A percentile compares a stretch with the other conserved stretches of the same genome.
Evolutionary conservation across 2,888 invertebrate genomes (phyloP).

Genomic region (Harpagoxenus sublaevis): DNA sequence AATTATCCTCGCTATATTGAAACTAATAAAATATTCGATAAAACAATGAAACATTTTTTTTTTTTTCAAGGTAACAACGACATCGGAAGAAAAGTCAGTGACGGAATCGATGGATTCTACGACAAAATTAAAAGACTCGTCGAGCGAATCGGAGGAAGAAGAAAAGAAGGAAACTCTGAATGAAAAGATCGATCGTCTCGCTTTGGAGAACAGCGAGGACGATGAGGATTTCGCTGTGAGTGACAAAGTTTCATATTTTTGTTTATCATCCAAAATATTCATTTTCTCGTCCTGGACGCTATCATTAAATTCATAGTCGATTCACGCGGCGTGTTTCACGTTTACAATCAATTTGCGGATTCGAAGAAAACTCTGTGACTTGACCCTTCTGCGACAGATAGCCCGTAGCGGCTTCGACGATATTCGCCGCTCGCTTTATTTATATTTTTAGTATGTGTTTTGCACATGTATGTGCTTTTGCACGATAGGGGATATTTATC

Average conservation of each 20-base stretch:
- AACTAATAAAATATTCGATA: neutral
- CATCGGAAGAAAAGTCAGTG: slow-evolving; percentile 72
- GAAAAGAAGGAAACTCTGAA: slow-evolving; percentile 73
- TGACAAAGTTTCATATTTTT: slow-evolving; percentile 1
- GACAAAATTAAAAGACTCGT: slow-evolving; percentile 55
- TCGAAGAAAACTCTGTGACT: slow-evolving; percentile 23
- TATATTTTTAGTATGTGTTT: slow-evolving; percentile 35
- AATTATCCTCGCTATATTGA: neutral
- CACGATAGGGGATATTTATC: slow-evolving; percentile 31
- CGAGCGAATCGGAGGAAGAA: slow-evolving; percentile 69
- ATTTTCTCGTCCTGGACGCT: neutral
- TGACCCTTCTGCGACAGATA: slow-evolving; percentile 27
- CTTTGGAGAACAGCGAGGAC: slow-evolving; percentile 65
- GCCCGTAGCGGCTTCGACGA: neutral
- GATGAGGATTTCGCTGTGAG: slow-evolving; percentile 79
- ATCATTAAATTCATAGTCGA: neutral
- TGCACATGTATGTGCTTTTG: neutral
- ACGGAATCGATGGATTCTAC: slow-evolving; percentile 69
- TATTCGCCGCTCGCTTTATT: slow-evolving; percentile 38
- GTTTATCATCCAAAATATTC: neutral
- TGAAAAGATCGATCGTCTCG: slow-evolving; percentile 75
- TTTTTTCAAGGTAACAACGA: slow-evolving; percentile 61
- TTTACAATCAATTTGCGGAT: slow-evolving; percentile 26
- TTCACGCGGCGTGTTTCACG: neutral
- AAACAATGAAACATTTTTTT: slow-evolving; percentile 8